These are phyloP conservation scores for Anomalospiza imberbis DNA, from an alignment of 2,797 vertebrate species.

Conservation along the genomic window DNA sequence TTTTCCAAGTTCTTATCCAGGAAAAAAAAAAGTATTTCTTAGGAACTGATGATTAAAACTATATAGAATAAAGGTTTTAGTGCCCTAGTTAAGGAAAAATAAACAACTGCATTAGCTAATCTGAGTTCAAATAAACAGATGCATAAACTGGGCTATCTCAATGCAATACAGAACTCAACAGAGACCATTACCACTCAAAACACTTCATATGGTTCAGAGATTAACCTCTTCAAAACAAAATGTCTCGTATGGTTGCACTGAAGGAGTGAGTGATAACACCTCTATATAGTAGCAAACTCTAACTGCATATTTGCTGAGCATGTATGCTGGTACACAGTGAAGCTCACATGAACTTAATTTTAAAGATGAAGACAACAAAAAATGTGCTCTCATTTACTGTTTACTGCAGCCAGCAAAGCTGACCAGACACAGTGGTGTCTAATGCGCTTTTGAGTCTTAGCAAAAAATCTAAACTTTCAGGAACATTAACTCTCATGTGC, in stretches of 20 bases:
- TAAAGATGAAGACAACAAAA: background rate
- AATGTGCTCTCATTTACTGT: background rate
- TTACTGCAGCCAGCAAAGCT: background rate
- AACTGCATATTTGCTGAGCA: background rate
- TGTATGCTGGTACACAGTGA: background rate
- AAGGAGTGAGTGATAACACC: background rate
- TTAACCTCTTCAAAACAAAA: conserved; percentile 28
- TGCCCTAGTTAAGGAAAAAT: conserved; percentile 40
- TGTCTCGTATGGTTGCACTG: background rate
- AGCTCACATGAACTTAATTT: background rate
- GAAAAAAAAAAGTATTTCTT: conserved; percentile 6
- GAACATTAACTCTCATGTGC: background rate
- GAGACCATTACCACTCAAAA: conserved; percentile 22
- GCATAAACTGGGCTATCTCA: conserved; percentile 24
- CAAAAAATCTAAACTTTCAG: background rate
- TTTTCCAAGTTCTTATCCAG: conserved; percentile 31
- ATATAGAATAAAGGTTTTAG: conserved; percentile 36
- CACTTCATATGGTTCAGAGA: conserved; percentile 5
- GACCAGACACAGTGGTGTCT: background rate
- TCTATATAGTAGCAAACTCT: background rate
- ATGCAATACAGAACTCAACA: conserved; percentile 17
- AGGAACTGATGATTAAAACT: conserved; percentile 22
- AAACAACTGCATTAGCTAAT: conserved; percentile 53
- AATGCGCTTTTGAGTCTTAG: background rate
- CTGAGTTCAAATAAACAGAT: conserved; percentile 60